These are phyloP conservation scores for Leptinotarsa haldemani DNA, from an alignment of 2,888 invertebrate species.

Conservation along the genomic window DNA sequence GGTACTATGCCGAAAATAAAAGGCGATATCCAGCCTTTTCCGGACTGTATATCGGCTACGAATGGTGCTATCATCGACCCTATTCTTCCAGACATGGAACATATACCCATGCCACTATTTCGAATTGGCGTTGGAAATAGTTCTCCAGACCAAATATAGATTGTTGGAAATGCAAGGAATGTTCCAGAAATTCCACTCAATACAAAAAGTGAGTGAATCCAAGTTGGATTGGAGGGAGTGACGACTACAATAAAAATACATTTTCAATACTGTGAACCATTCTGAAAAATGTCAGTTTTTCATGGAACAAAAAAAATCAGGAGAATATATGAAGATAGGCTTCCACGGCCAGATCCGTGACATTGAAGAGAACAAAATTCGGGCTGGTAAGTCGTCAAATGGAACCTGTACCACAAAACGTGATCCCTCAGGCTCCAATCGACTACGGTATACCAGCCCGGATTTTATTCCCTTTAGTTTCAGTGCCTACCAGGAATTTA, in stretches of 20 bases:
- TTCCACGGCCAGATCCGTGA: too few relatives aligned
- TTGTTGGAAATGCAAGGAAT: conserved; percentile 85
- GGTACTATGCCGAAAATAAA: conserved; percentile 76
- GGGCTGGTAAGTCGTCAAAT: too few relatives aligned
- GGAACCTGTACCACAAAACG: too few relatives aligned
- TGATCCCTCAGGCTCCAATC: too few relatives aligned
- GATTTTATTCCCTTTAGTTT: too few relatives aligned
- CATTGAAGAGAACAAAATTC: too few relatives aligned
- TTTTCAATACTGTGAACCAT: not conserved
- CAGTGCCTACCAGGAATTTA: too few relatives aligned
- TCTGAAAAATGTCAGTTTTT: not conserved
- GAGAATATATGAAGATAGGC: too few relatives aligned
- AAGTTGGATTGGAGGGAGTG: not conserved
- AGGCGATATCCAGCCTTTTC: conserved; percentile 75
- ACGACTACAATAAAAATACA: not conserved
- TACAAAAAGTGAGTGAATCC: conserved; percentile 61
- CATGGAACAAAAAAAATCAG: too few relatives aligned
- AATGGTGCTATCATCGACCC: conserved; percentile 89
- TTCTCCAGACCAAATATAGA: conserved; percentile 89
- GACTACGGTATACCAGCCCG: too few relatives aligned
- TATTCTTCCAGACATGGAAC: conserved; percentile 85
- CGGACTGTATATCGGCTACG: conserved; percentile 72
- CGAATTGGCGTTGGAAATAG: conserved; percentile 89
- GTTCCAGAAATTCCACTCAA: conserved; percentile 83
- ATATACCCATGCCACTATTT: conserved; percentile 85